These are phyloP conservation scores for Pterostichus madidus DNA, from an alignment of 2,888 invertebrate genomes.

Conservation along the genomic window DNA sequence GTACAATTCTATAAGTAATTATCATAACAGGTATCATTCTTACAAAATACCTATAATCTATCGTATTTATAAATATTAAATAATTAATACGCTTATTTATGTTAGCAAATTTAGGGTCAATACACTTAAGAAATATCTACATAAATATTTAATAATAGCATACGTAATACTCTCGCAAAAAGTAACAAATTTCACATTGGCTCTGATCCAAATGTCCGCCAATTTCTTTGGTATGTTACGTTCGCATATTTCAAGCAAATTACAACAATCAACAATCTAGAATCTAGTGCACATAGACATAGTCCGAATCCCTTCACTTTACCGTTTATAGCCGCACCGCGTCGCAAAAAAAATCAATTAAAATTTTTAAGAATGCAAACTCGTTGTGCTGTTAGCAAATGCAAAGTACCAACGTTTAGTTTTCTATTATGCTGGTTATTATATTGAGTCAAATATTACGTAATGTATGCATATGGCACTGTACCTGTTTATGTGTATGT, in stretches of 20 bases:
- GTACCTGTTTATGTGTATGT: background rate
- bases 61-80: background rate
- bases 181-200: background rate
- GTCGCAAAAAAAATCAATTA: background rate
- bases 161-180: conserved; percentile 5
- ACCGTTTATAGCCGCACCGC: background rate
- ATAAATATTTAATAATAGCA: conserved; percentile 44
- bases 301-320: background rate
- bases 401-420: conserved; percentile 1
- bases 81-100: conserved; percentile 26
- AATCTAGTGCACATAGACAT: background rate
- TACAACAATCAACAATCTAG: background rate
- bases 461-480: conserved; percentile 15
- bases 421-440: conserved; percentile 18
- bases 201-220: background rate
- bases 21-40: conserved; percentile 2
- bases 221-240: background rate
- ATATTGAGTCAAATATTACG: conserved; percentile 17
- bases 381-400: conserved; percentile 15
- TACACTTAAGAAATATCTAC: conserved; percentile 1
- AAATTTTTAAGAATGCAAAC: background rate
- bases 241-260: conserved; percentile 11
- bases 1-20: background rate
- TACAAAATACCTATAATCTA: background rate
- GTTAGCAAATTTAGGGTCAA: conserved; percentile 39